These are phyloP conservation scores for Phoeniculus purpureus DNA, from an alignment of 2,797 vertebrate species.

Conservation along the genomic window DNA sequence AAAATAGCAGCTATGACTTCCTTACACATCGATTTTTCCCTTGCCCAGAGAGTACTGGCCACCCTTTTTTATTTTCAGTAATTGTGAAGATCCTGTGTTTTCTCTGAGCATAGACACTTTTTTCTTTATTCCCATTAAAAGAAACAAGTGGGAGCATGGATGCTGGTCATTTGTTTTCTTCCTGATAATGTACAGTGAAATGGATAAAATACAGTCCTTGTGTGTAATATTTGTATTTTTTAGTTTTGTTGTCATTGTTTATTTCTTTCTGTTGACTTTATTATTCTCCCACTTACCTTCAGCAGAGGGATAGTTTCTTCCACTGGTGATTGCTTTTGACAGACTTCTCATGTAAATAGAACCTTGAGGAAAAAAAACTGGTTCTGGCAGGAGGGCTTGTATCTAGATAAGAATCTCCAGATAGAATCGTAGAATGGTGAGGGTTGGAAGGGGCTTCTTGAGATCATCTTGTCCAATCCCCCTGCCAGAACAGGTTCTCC, in stretches of 20 bases:
- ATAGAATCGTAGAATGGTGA: too few species aligned
- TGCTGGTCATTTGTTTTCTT: background rate
- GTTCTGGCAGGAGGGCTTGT: background rate
- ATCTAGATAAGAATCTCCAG: background rate
- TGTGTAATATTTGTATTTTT: background rate
- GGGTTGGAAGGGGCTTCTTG: too few species aligned
- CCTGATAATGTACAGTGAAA: rapidly evolving
- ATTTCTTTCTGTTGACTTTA: background rate
- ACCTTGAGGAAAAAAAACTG: background rate
- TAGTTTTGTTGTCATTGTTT: background rate
- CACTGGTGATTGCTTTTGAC: background rate
- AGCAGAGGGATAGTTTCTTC: background rate
- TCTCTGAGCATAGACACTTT: background rate
- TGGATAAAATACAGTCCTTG: background rate
- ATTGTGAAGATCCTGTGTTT: background rate
- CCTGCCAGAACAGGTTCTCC: too few species aligned
- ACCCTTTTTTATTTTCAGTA: background rate
- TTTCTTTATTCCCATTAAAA: background rate
- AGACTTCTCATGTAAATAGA: background rate
- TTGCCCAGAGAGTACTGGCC: background rate
- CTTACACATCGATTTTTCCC: background rate
- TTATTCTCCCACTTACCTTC: background rate
- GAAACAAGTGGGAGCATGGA: background rate
- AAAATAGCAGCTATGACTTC: background rate
- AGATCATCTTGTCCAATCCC: too few species aligned